Evolutionary conservation across 64 coral and sea anemone genomes (phyloP), one percentile per base, ranked within the genome.

Genomic region (Orbicella faveolata): DNA sequence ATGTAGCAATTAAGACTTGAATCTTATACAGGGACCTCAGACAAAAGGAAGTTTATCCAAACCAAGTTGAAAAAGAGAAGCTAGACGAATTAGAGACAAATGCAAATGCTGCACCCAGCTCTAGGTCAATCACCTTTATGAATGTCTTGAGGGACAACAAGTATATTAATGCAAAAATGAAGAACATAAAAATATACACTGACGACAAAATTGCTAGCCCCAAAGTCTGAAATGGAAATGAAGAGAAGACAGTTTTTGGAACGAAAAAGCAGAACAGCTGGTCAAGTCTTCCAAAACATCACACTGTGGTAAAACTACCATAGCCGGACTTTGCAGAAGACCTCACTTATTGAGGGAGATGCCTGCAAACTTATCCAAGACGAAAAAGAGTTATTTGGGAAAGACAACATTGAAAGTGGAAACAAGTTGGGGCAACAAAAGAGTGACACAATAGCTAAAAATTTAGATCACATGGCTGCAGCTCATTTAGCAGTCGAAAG

Each of bases 201-300:
- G 34, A 81, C 2, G 4, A 44, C 20, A 68, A 74, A 51, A 81
- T 82, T 37, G 23, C 13, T 14, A 34, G 18, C 2, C 52, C 23
- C 26, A 16, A 70, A 17, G 63, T 52, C 41, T 12, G 44, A 48
- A 48, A 48, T 90, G 36, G 88, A 62, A 20, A 90, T 23, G 19
- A 51, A 65, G 5, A 65, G 77, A 34, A 51, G 76, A 16, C 23
- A 30, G n/a, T 2, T 90, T 80, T 48, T 90, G 88, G 88, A 90
- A 80, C 57, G 78, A 90, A 12, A 90, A 90, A 39, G 88, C 88
- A 0, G 78, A 90, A 55, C 78, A 81, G 44, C 67, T 90, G 5
- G 62, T 21, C 20, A 68, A 79, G 62, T 65, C 63, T 19, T 15
- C 34, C 13, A 73, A 67, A 73, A 73, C 44, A 26, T 72, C 3